Conservation (phyloP, 2,888 invertebrate species). For the Drosophila bunnanda region DNA sequence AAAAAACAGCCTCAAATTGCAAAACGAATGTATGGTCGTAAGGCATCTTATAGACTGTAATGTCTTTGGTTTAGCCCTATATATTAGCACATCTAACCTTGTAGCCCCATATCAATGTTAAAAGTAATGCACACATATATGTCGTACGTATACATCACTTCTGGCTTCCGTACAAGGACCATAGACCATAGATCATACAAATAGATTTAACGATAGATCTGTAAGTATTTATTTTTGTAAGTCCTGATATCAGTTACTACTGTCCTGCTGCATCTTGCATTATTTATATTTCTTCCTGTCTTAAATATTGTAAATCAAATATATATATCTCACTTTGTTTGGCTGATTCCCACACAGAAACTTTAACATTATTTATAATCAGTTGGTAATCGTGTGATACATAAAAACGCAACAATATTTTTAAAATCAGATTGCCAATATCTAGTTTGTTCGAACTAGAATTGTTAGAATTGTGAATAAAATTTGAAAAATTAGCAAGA, state of each 20-base stretch:
- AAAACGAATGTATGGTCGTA: too few relatives aligned
- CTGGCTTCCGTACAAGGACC: constrained; percentile 5
- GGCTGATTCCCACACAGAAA: constrained; percentile 7
- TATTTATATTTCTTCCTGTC: not conserved
- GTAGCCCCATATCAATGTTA: constrained; percentile 45
- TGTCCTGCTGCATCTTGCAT: not conserved
- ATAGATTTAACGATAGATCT: constrained; percentile 1
- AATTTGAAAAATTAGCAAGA: not conserved
- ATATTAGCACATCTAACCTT: not conserved
- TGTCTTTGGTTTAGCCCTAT: not conserved
- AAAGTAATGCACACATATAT: constrained; percentile 36
- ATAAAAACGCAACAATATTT: not conserved
- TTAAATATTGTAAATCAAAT: not conserved
- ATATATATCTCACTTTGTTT: not conserved
- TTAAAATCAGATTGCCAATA: constrained; percentile 15
- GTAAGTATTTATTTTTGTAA: constrained; percentile 43
- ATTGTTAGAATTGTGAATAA: constrained; percentile 17
- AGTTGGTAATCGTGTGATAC: constrained; percentile 14
- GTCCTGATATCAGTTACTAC: constrained; percentile 6
- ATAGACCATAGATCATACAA: not conserved
- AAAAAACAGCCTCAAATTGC: too few relatives aligned
- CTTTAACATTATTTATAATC: not conserved
- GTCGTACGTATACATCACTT: not conserved
- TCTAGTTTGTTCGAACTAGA: constrained; percentile 11
- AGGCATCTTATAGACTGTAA: too few relatives aligned